These are phyloP conservation scores for Laterallus jamaicensis DNA, from an alignment of 2,113 vertebrate genomes.

Conservation along the genomic window DNA sequence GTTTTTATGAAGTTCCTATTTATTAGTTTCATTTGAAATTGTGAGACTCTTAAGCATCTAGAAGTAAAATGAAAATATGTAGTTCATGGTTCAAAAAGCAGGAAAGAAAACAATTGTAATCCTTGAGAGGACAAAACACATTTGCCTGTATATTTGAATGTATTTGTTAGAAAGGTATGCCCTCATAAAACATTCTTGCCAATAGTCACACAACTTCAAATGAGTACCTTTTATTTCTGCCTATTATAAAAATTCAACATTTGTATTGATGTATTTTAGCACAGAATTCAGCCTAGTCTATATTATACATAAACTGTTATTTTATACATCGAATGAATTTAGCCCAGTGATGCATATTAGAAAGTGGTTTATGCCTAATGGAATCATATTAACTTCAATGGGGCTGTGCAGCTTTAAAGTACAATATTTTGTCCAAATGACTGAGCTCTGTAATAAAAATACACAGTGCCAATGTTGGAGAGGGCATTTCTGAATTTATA, in stretches of 20 bases:
- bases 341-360: background rate
- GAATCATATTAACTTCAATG: conserved; percentile 36
- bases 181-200: background rate
- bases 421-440: conserved; percentile 39
- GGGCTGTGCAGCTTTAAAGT: background rate
- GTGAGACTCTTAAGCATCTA: background rate
- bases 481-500: conserved; percentile 7
- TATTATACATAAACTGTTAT: background rate
- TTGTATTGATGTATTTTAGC: conserved; percentile 9
- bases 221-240: conserved; percentile 19
- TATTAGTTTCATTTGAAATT: background rate
- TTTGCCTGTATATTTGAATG: background rate
- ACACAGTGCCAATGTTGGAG: conserved; percentile 14
- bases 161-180: background rate
- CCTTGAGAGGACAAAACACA: background rate
- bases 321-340: conserved; percentile 15
- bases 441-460: conserved; percentile 21
- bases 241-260: conserved; percentile 3
- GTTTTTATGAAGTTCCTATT: background rate
- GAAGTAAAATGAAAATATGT: background rate
- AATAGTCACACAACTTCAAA: background rate
- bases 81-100: background rate
- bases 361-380: conserved; percentile 1
- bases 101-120: background rate
- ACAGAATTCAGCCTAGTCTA: background rate